Conservation (phyloP, 2,113 vertebrate genomes). For the Clarias macrocephalus region DNA sequence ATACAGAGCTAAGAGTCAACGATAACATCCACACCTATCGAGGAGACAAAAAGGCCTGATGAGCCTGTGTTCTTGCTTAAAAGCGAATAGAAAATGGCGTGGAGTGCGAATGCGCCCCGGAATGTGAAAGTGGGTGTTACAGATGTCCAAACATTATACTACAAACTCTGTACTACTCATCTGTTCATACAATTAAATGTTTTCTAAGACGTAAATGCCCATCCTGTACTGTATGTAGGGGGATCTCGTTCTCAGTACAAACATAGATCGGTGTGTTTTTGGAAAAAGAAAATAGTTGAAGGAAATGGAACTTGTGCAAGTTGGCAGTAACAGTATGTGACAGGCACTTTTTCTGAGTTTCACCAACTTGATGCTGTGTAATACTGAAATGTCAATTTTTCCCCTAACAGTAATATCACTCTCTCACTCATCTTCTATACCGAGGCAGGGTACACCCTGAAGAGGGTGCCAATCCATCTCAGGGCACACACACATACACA, state of each 20-base stretch:
- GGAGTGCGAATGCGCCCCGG: background rate
- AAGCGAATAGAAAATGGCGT: slow-evolving; percentile 3
- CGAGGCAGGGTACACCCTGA: too few relatives aligned
- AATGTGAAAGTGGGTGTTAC: background rate
- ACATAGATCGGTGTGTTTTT: background rate
- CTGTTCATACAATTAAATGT: background rate
- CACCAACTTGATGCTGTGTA: background rate
- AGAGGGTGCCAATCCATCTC: too few relatives aligned
- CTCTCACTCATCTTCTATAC: too few relatives aligned
- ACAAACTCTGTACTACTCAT: background rate
- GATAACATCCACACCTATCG: slow-evolving; percentile 56
- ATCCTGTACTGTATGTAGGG: background rate
- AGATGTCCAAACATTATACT: background rate
- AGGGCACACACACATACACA: too few relatives aligned
- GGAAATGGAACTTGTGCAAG: background rate
- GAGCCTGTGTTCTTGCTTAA: background rate
- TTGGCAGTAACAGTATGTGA: background rate
- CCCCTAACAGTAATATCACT: background rate
- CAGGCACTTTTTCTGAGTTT: background rate
- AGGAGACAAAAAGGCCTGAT: slow-evolving; percentile 34
- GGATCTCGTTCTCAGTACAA: background rate
- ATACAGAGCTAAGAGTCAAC: slow-evolving; percentile 52
- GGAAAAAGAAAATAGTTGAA: too few relatives aligned
- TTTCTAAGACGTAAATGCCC: background rate
- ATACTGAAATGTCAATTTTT: background rate